phyloP scores from a whole-genome alignment of 2,113 vertebrate species.

The Plotosus lineatus region DNA sequence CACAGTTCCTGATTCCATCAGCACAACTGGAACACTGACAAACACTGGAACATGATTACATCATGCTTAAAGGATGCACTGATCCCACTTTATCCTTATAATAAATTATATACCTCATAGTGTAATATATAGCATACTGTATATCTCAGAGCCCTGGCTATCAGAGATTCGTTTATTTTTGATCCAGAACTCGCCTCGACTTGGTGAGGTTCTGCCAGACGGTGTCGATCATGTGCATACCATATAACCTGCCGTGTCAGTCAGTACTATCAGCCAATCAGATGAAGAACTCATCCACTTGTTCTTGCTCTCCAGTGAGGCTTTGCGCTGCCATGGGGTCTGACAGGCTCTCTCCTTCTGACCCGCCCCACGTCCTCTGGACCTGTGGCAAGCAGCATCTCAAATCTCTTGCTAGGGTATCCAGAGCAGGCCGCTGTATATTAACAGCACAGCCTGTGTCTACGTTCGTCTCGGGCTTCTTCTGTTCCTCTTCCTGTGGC shows the following conservation, averaged over 20 bases:
- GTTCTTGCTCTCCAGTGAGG: constrained; percentile 36
- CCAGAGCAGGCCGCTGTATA: constrained; percentile 52
- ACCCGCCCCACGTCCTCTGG: constrained; percentile 36
- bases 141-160: too few relatives aligned
- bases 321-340: constrained; percentile 26
- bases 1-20: not conserved
- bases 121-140: too few relatives aligned
- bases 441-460: constrained; percentile 78
- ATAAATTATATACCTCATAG: not conserved
- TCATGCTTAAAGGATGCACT: not conserved
- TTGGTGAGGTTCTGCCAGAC: not conserved
- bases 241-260: not conserved
- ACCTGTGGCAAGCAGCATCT: constrained; percentile 52
- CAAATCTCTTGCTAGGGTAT: constrained; percentile 62
- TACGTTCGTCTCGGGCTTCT: constrained; percentile 79
- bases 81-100: not conserved
- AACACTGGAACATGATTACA: not conserved
- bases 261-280: constrained; percentile 43
- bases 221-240: not conserved
- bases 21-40: not conserved
- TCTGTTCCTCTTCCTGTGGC: constrained; percentile 58
- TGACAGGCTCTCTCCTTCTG: not conserved
- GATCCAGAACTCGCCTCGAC: not conserved
- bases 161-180: too few relatives aligned
- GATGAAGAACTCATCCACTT: constrained; percentile 75